Percentiles rank a stretch among this genome's conserved stretches.
Evolutionary conservation across 2,888 invertebrate genomes (phyloP).

Genomic region (Enchytraeus crypticus): DNA sequence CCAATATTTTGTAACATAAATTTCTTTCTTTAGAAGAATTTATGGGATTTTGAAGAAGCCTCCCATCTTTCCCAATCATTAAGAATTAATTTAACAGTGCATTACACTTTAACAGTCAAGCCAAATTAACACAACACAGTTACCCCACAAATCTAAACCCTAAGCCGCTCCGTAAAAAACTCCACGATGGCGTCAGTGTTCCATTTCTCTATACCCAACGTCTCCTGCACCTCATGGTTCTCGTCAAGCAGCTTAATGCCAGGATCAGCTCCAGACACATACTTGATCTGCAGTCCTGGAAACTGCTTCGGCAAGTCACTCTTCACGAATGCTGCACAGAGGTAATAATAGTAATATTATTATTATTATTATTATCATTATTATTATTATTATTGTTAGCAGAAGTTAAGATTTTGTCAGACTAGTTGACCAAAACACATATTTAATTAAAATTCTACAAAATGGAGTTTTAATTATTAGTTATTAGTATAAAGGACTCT

Average conservation of each 20-base stretch:
- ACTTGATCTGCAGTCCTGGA: constrained; percentile 81
- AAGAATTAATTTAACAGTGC: too few species aligned
- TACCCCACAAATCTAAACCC: constrained; percentile 18
- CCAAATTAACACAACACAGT: too few species aligned
- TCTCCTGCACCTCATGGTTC: constrained; percentile 66
- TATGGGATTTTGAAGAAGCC: too few species aligned
- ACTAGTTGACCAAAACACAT: background rate
- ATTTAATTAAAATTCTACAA: too few species aligned
- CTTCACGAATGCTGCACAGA: constrained; percentile 76
- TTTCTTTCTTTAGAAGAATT: too few species aligned
- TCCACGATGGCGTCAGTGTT: constrained; percentile 95
- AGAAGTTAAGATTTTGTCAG: constrained; percentile 1
- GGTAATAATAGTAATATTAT: too few species aligned
- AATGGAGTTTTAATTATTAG: too few species aligned
- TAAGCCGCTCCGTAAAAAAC: constrained; percentile 79
- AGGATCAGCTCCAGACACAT: constrained; percentile 86
- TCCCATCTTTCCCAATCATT: too few species aligned
- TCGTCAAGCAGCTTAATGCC: constrained; percentile 80
- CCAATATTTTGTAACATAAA: too few species aligned
- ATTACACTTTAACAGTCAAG: too few species aligned
- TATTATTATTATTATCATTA: background rate
- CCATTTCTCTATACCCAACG: constrained; percentile 94
- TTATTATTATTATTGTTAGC: background rate
- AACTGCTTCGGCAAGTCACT: constrained; percentile 81
- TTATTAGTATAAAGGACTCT: too few species aligned